phyloP scores from a whole-genome alignment of 2,888 invertebrate genomes.

The Drosophila neutralis region DNA sequence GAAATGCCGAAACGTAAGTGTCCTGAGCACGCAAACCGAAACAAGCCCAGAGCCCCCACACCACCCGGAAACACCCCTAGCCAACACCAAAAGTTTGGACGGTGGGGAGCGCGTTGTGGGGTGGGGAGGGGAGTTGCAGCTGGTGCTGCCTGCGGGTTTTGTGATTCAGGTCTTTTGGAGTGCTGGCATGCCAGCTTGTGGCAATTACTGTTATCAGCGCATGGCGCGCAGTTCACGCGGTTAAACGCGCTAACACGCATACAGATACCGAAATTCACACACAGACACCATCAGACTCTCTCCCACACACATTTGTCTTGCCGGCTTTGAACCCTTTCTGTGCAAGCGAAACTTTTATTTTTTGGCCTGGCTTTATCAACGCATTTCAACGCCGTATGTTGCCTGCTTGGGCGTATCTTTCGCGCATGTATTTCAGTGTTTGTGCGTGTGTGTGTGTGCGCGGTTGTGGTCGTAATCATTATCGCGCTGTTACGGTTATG shows the following conservation, averaged over 20 bases:
- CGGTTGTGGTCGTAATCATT: conserved; percentile 76
- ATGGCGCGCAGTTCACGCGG: conserved; percentile 79
- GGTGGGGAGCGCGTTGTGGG: neutral
- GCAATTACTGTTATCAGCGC: conserved; percentile 80
- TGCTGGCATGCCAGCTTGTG: conserved; percentile 76
- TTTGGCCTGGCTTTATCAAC: conserved; percentile 55
- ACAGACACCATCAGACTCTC: conserved; percentile 22
- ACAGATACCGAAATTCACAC: conserved; percentile 51
- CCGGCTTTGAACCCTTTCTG: conserved; percentile 75
- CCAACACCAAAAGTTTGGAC: neutral
- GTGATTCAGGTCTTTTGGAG: conserved; percentile 48
- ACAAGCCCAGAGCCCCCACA: conserved; percentile 23
- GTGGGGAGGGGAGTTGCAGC: neutral
- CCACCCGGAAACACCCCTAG: neutral
- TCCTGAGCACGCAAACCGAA: conserved; percentile 68
- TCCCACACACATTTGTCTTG: conserved; percentile 38
- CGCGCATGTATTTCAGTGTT: conserved; percentile 11
- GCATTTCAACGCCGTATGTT: conserved; percentile 75
- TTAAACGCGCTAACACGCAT: conserved; percentile 77
- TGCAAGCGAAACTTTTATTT: conserved; percentile 69
- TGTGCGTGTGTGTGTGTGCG: conserved; percentile 26
- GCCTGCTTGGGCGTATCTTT: conserved; percentile 45
- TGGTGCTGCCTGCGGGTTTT: conserved; percentile 47
- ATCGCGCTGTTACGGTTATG: conserved; percentile 82
- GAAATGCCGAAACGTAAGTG: conserved; percentile 70